Conservation (phyloP, 2,797 vertebrate genomes). For the Glyptemys insculpta region DNA sequence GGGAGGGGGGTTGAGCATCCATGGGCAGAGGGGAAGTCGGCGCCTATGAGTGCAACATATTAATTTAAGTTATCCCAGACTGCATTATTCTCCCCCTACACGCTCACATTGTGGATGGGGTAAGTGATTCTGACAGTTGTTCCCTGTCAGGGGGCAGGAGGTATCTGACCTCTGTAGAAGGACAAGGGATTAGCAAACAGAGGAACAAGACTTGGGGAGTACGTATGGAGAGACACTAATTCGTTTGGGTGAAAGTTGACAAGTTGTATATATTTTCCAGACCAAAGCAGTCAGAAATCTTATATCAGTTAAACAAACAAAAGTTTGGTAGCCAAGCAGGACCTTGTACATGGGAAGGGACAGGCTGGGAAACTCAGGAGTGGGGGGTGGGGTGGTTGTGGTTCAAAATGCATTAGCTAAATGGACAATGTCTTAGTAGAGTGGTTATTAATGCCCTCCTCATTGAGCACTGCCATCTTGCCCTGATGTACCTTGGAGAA, state of each 20-base stretch:
- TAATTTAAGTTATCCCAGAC: neutral
- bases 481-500: neutral
- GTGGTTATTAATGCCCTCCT: neutral
- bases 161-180: neutral
- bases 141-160: neutral
- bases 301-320: conserved; percentile 9
- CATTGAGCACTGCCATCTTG: neutral
- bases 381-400: neutral
- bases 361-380: neutral
- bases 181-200: neutral
- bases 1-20: too few species aligned
- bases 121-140: neutral
- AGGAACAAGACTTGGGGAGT: conserved; percentile 30
- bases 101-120: neutral
- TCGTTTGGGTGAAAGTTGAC: conserved; percentile 42
- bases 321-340: conserved; percentile 18
- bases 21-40: too few species aligned
- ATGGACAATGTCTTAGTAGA: neutral
- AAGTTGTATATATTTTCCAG: conserved; percentile 58
- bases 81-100: neutral
- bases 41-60: too few species aligned
- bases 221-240: conserved; percentile 17
- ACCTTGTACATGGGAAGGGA: conserved; percentile 12
- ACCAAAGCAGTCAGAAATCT: conserved; percentile 38
- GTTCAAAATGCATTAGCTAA: neutral